Conservation (phyloP, 2,797 vertebrate genomes). For the Chromis chromis region DNA sequence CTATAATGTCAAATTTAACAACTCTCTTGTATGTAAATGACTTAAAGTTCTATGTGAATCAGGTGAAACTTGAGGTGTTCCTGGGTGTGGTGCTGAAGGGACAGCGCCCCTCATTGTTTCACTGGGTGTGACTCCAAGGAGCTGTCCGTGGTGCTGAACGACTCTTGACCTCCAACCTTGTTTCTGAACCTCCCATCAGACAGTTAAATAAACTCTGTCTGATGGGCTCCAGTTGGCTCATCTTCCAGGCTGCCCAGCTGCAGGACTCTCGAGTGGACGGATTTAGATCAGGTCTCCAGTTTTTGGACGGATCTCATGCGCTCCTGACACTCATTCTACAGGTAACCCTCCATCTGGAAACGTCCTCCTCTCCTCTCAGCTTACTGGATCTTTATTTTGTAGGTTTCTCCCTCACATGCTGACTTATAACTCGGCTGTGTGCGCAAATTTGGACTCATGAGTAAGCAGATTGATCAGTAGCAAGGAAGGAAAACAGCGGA, state of each 20-base stretch:
- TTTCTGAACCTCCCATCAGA: slow-evolving; percentile 13
- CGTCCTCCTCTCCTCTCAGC: slow-evolving; percentile 50
- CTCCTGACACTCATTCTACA: slow-evolving; percentile 50
- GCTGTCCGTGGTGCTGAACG: slow-evolving; percentile 67
- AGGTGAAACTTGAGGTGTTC: too few species aligned
- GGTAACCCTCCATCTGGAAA: slow-evolving; percentile 54
- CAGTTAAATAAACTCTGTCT: not conserved
- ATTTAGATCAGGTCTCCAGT: not conserved
- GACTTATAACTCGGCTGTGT: slow-evolving; percentile 38
- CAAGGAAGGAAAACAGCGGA: not conserved
- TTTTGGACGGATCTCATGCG: slow-evolving; percentile 43
- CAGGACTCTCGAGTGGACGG: slow-evolving; percentile 5
- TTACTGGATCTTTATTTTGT: slow-evolving; percentile 37
- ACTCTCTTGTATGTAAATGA: not conserved
- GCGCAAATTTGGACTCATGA: slow-evolving; percentile 65
- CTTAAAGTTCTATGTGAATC: not conserved
- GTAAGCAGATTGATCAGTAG: slow-evolving; percentile 63
- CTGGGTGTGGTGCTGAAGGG: slow-evolving; percentile 80
- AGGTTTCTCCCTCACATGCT: slow-evolving; percentile 39
- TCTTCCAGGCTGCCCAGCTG: too few species aligned
- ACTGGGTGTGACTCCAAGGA: slow-evolving; percentile 77
- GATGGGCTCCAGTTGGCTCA: not conserved
- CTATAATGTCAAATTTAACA: too few species aligned
- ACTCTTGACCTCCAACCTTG: slow-evolving; percentile 42
- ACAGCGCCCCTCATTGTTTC: slow-evolving; percentile 78